phyloP scores from a whole-genome alignment of 2,888 invertebrate species.

The Petrolisthes manimaculis region DNA sequence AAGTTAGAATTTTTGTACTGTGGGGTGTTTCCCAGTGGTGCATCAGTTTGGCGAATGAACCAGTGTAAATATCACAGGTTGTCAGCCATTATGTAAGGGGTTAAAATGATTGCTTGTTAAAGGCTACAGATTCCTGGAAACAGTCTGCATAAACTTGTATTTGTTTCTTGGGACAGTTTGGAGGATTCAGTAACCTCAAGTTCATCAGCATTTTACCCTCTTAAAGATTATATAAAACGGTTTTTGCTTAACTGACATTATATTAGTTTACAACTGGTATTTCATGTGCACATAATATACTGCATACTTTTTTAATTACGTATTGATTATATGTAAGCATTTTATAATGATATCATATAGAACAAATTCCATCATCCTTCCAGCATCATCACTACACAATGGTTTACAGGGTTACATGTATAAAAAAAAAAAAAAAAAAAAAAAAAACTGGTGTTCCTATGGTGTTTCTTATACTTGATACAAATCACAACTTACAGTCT shows the following conservation, averaged over 20 bases:
- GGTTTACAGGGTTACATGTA: constrained; percentile 47
- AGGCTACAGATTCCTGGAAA: no score
- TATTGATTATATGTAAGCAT: not conserved
- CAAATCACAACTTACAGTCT: constrained; percentile 9
- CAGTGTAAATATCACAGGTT: no score
- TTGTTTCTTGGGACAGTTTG: no score
- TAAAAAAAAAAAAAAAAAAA: not conserved
- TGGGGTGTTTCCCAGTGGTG: no score
- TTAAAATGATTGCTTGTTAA: no score
- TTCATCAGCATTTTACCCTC: no score
- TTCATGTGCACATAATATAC: constrained; percentile 12
- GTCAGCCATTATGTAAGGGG: no score
- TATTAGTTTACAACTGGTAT: constrained; percentile 9
- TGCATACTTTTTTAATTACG: not conserved
- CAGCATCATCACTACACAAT: constrained; percentile 32
- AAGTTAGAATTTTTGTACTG: no score
- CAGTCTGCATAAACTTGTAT: no score
- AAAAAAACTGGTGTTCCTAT: constrained; percentile 43
- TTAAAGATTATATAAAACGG: no score
- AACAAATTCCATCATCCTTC: constrained; percentile 29
- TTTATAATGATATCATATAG: constrained; percentile 10
- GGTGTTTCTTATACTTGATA: constrained; percentile 9
- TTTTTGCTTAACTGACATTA: not conserved
- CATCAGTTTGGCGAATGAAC: no score
- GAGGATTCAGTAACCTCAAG: no score